A percentile compares a stretch with the other conserved stretches of the same genome.
These are phyloP conservation scores for Athene noctua DNA, from an alignment of 2,113 vertebrate genomes.

Conservation along the genomic window DNA sequence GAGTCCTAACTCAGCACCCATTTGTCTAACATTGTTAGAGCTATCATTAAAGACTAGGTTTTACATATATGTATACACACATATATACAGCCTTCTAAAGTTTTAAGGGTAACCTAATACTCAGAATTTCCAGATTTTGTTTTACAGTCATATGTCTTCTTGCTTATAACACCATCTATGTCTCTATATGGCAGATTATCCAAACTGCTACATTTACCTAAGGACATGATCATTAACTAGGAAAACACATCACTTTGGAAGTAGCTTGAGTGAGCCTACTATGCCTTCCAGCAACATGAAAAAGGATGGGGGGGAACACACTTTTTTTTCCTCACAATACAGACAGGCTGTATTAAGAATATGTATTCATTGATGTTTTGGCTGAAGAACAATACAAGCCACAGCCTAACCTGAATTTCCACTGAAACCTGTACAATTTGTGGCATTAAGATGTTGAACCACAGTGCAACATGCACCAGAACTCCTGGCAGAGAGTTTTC, in stretches of 20 bases:
- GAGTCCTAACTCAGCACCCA: neutral
- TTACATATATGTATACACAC: neutral
- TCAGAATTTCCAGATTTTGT: neutral
- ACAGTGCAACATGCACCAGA: neutral
- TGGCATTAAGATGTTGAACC: neutral
- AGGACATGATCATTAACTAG: neutral
- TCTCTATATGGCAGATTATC: neutral
- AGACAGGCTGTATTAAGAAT: neutral
- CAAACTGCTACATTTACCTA: neutral
- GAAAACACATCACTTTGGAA: neutral
- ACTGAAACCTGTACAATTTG: neutral
- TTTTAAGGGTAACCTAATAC: neutral
- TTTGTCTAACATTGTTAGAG: neutral
- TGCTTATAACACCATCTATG: neutral
- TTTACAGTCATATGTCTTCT: neutral
- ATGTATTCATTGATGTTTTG: rapidly evolving
- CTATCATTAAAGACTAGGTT: neutral
- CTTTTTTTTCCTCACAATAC: neutral
- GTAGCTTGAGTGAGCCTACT: neutral
- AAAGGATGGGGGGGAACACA: neutral
- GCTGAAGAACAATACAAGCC: neutral
- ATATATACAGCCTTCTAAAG: neutral
- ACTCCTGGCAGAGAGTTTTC: neutral
- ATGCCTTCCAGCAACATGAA: neutral
- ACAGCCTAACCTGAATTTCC: neutral